Conservation (phyloP, 2,888 invertebrate genomes). For the Caenorhabditis afra region DNA sequence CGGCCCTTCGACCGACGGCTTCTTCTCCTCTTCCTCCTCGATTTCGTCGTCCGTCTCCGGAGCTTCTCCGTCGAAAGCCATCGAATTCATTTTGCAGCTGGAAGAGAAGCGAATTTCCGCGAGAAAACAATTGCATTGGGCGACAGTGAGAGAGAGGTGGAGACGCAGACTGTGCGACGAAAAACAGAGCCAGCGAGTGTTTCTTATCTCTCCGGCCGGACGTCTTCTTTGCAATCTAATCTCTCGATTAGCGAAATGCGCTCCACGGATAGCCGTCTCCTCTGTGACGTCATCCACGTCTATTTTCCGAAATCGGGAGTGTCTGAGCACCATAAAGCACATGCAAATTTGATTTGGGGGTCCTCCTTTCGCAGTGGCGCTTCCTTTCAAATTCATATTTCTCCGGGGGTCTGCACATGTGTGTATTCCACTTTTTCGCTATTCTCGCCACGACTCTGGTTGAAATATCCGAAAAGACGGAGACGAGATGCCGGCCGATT, state of each 20-base stretch:
- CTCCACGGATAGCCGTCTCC: background rate
- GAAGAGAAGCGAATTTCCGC: background rate
- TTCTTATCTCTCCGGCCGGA: conserved; percentile 19
- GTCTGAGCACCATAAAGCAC: conserved; percentile 33
- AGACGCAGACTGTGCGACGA: conserved; percentile 5
- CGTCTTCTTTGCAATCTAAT: conserved; percentile 6
- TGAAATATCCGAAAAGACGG: conserved; percentile 8
- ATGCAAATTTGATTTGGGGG: conserved; percentile 39
- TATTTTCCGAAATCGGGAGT: background rate
- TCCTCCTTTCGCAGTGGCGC: background rate
- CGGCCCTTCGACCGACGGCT: no score
- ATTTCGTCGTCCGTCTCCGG: conserved; percentile 58
- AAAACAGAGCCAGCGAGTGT: conserved; percentile 3
- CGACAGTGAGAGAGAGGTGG: conserved; percentile 10
- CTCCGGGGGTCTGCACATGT: conserved; percentile 11
- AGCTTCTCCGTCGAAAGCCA: conserved; percentile 51
- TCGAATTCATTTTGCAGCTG: conserved; percentile 25
- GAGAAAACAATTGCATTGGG: background rate
- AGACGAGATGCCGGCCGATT: conserved; percentile 1
- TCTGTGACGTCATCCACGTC: background rate
- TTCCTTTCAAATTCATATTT: conserved; percentile 15
- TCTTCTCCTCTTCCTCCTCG: conserved; percentile 34
- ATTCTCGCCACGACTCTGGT: conserved; percentile 21
- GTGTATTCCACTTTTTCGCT: conserved; percentile 33
- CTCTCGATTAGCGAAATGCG: background rate